phyloP scores from a whole-genome alignment of 2,113 vertebrate genomes.

The Fregata magnificens region DNA sequence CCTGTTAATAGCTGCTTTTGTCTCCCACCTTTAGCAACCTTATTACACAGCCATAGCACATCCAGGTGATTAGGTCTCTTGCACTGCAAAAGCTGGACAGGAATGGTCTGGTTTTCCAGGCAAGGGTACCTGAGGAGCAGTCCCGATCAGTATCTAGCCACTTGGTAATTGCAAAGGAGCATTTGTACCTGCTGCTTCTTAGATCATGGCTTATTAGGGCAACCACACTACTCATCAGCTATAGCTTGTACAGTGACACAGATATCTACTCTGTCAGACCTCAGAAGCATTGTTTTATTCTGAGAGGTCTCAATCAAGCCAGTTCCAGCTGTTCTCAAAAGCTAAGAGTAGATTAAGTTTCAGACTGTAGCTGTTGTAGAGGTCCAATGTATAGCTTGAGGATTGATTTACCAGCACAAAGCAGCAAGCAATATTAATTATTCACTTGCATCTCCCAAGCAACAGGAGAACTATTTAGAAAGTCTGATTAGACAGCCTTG shows the following conservation, averaged over 20 bases:
- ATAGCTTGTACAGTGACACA: neutral
- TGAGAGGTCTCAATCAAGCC: neutral
- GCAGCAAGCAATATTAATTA: slow-evolving; percentile 35
- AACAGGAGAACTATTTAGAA: neutral
- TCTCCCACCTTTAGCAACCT: neutral
- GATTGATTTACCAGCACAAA: slow-evolving; percentile 15
- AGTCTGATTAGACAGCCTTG: neutral
- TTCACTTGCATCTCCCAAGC: slow-evolving; percentile 19
- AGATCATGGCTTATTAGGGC: neutral
- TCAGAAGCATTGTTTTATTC: neutral
- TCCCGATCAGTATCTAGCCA: neutral
- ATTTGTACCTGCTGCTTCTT: neutral
- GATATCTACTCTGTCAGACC: neutral
- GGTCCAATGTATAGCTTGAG: neutral
- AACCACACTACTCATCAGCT: neutral
- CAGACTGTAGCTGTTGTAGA: neutral
- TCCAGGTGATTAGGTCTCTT: neutral
- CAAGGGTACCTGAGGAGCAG: neutral
- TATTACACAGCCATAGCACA: neutral
- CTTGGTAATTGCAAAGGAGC: neutral
- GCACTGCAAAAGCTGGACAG: neutral
- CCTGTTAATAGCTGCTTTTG: neutral
- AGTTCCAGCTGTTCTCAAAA: neutral
- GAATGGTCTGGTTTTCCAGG: neutral
- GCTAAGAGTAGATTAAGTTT: neutral